Conservation (phyloP, 1,140 invertebrate species). For the Elymnias hypermnestra region DNA sequence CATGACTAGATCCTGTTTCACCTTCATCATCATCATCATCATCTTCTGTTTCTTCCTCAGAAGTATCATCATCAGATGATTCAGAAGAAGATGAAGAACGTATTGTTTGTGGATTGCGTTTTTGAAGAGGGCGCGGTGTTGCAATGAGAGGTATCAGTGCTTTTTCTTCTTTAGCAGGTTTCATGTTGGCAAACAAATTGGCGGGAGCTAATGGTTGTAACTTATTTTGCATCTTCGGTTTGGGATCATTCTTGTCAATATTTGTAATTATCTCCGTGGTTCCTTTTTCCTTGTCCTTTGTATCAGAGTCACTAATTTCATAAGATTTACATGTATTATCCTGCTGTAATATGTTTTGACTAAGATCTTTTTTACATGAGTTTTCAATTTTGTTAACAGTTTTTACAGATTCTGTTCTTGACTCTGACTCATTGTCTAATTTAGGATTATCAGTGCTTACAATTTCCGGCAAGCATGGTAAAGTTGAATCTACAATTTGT, state of each 20-base stretch:
- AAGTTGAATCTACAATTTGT: neutral
- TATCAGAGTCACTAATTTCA: neutral
- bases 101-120: constrained; percentile 61
- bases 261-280: neutral
- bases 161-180: constrained; percentile 73
- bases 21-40: constrained; percentile 54
- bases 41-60: constrained; percentile 44
- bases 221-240: no score
- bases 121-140: constrained; percentile 77
- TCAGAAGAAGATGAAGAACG: constrained; percentile 64
- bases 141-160: constrained; percentile 75
- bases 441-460: neutral
- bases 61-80: constrained; percentile 47
- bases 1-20: constrained; percentile 54
- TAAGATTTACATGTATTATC: neutral
- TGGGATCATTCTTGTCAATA: neutral
- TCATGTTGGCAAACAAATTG: constrained; percentile 23
- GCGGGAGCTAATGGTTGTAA: neutral
- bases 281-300: neutral
- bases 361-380: neutral
- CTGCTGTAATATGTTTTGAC: neutral
- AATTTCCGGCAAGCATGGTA: neutral
- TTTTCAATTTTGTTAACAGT: neutral
- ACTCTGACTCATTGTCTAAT: neutral
- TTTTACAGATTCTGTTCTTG: neutral